Base-by-base conservation (phyloP, 2,888 invertebrate species). In the Noctua janthina region DNA sequence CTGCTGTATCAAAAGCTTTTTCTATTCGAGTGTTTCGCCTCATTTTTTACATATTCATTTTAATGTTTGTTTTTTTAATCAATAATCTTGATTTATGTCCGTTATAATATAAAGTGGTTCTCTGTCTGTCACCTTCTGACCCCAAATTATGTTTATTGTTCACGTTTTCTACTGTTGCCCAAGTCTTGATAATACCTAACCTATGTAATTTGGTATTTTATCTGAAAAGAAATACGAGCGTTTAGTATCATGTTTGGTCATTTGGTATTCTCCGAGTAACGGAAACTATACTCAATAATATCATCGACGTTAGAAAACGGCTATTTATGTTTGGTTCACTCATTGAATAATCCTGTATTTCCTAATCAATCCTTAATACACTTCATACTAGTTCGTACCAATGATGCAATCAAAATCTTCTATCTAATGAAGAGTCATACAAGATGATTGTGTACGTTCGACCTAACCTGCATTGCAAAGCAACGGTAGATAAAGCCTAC, bases 401-500 rank as follows among this genome's bases (percentile, higher is more conserved):
- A 43, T 13, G 35, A 39, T 17, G 35, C 13, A 51, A 49, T 29
- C 4, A 62, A 51, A 64, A 46, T 72, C 11, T 72, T 29, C 35
- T 64, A 46, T 43, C 35, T 46, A 54, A 78, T 49, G 49, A 39
- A 62, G n/a, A 66, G 15, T n/a, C n/a, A 54, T 67, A 20, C 17
- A 39, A 29, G 59, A 29, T 23, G 15, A 62, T 15, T 29, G 20
- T 46, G 39, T 56, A 67, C 51, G 49, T 76, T 10, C 10, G 15
- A 43, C 5, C 17, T 51, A 39, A 62, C 11, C 13, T 39, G 54
- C 62, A 71, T 51, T 69, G 29, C 66, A 68, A 73, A 82, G 71
- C 70, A 84, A 85, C 79, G 72, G 84, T 76, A 78, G 54, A 29
- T 80, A 71, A 67, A 71, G 68, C 73, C 77, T 83, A 74, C 59